Evolutionary conservation across 2,888 invertebrate species (phyloP), one percentile per base, ranked within the genome.

Genomic region (Lepas anatifera): DNA sequence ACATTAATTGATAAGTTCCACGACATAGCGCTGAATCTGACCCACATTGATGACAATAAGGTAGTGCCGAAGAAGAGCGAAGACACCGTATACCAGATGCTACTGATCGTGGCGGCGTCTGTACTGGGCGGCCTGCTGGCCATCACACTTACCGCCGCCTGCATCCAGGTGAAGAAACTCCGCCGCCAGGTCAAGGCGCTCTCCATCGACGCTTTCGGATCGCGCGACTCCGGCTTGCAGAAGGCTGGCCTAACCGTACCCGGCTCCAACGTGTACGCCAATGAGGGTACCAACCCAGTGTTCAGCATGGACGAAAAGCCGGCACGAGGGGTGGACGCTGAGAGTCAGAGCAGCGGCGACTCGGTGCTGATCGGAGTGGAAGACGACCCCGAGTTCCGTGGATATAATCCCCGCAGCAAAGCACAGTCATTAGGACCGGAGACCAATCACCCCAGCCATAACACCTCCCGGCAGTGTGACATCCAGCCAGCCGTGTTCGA

Each of bases 331-430:
- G 41, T 69, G 10, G 6, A 6, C 32, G 25, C 35, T n/a, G 39
- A n/a, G 25, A 1, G 32, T 43, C 29, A 25, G 68, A 78, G 79
- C 29, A 87, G 87, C 35, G 84, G 84, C 39, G 86, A 86, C 76
- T 87, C 87, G 0, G 87, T 87, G 75, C 79, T 88, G 72, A 84
- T 86, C 74, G 87, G 87, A 46, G 82, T 87, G 58, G 87, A 87
- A 76, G 83, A 88, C 75, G 81, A 86, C 78, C 85, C 86, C 11
- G 85, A 87, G 77, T 87, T 87, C 79, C 78, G 80, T 11, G 77
- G 77, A 71, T 74, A 79, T 77, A 78, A 80, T 25, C 52, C n/a
- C 22, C 46, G 46, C 46, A 6, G 18, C 46, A 18, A 22, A 6
- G 1, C 22, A 6, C 48, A 7, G 7, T 25, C 25, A 10, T 25